A percentile compares a stretch with the other conserved stretches of the same genome.
phyloP scores from a whole-genome alignment of 2,888 invertebrate species.

The Pandemis cinnamomeana region DNA sequence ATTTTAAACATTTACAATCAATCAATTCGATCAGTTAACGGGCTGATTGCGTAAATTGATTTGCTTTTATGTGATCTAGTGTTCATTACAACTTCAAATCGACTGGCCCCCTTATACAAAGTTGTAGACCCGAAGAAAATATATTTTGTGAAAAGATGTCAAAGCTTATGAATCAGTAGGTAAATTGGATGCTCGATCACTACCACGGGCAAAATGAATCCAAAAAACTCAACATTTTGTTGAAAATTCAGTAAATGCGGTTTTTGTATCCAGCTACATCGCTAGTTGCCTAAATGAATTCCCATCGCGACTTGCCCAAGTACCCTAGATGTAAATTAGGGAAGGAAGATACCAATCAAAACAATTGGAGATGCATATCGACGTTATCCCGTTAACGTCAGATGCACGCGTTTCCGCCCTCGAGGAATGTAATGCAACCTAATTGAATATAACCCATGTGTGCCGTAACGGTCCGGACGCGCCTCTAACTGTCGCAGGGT shows the following conservation, averaged over 20 bases:
- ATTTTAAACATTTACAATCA: neutral
- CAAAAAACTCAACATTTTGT: no score
- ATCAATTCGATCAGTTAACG: neutral
- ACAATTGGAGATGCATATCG: conserved; percentile 26
- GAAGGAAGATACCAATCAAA: conserved; percentile 6
- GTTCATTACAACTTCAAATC: no score
- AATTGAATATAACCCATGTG: conserved; percentile 44
- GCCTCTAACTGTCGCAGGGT: conserved; percentile 44
- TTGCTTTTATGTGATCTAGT: neutral
- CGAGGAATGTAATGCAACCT: conserved; percentile 43
- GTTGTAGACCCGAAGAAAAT: no score
- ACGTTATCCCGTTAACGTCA: conserved; percentile 34
- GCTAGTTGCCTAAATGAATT: neutral
- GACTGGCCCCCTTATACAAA: no score
- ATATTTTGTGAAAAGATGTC: no score
- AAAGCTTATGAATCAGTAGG: no score
- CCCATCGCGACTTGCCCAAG: neutral
- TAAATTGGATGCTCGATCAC: no score
- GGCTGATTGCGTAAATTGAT: no score
- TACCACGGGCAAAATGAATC: no score
- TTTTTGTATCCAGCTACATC: neutral
- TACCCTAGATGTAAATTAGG: neutral
- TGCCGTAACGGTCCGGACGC: conserved; percentile 42
- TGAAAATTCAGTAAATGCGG: no score
- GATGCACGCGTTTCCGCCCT: conserved; percentile 40